Evolutionary conservation across 2,888 invertebrate species (phyloP), one percentile per base, ranked within the genome.

Genomic region (Stegophylla sp.): DNA sequence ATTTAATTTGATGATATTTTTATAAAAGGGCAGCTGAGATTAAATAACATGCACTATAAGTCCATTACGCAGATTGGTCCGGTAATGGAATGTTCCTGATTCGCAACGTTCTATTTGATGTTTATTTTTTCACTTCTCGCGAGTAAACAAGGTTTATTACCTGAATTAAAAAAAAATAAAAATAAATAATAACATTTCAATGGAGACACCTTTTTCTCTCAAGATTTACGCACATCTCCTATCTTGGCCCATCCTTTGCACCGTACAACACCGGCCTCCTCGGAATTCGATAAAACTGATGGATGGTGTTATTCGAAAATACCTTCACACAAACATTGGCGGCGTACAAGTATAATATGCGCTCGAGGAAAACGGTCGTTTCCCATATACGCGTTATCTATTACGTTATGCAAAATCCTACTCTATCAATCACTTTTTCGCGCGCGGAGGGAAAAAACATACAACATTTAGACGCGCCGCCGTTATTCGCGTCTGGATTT

Each of bases 61-160:
- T 79, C 79, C 79, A 79, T 79, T 79, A 79, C 51, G 71, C 51
- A 79, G 69, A 77, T 79, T 69, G 79, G 51, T 13, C 34, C 13
- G 51, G 79, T 79, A 63, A 79, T 79, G 79, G 79, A n/a, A 79
- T 61, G 51, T 63, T 51, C 63, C 61, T 79, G 61, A 71, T 79
- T 79, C 59, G 7, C 71, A 12, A 41, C 79, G 13, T 71, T 79
- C 71, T 61, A 48, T 79, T 66, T 69, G 79, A 79, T 79, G 61
- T 69, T 79, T 67, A 51, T 64, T 75, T 75, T 64, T 64, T 64
- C 17, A 41, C 34, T 64, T 20, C n/a, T n/a, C n/a, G n/a, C 64
- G 17, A 13, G 41, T 53, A 66, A 66, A 53, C 43, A 43, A 53
- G 41, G 53, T 66, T 66, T 53, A 75, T 53, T 66, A 76, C n/a